Evolutionary conservation across 2,888 invertebrate genomes (phyloP).

Genomic region (Idaea biselata): DNA sequence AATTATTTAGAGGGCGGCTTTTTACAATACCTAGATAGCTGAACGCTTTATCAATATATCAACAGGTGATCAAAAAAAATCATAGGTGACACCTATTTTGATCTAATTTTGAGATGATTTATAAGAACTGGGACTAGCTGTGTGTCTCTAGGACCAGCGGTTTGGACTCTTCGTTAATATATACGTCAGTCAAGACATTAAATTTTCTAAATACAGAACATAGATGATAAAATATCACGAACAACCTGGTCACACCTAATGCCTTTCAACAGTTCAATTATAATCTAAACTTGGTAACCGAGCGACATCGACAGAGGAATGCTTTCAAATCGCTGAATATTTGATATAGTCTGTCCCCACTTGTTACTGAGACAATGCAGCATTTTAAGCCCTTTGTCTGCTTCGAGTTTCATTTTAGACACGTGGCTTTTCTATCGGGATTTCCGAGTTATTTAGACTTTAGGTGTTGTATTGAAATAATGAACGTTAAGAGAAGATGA

Average conservation of each 20-base stretch:
- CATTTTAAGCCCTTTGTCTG: not conserved
- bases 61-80: too few relatives aligned
- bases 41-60: too few relatives aligned
- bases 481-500: too few relatives aligned
- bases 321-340: constrained; percentile 48
- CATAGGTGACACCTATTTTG: too few relatives aligned
- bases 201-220: too few relatives aligned
- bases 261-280: constrained; percentile 31
- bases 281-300: constrained; percentile 31
- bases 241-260: not conserved
- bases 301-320: constrained; percentile 36
- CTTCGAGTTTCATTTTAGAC: not conserved
- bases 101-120: too few relatives aligned
- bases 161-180: too few relatives aligned
- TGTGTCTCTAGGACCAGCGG: too few relatives aligned
- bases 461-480: not conserved
- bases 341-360: constrained; percentile 31
- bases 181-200: too few relatives aligned
- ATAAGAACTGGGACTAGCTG: too few relatives aligned
- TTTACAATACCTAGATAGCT: too few relatives aligned
- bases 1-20: too few relatives aligned
- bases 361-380: constrained; percentile 17
- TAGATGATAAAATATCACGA: not conserved
- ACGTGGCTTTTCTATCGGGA: not conserved
- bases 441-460: not conserved